Percentiles rank a stretch among this genome's conserved stretches.
phyloP scores from a whole-genome alignment of 1,140 invertebrate species.

The Drosophila chauvacae region DNA sequence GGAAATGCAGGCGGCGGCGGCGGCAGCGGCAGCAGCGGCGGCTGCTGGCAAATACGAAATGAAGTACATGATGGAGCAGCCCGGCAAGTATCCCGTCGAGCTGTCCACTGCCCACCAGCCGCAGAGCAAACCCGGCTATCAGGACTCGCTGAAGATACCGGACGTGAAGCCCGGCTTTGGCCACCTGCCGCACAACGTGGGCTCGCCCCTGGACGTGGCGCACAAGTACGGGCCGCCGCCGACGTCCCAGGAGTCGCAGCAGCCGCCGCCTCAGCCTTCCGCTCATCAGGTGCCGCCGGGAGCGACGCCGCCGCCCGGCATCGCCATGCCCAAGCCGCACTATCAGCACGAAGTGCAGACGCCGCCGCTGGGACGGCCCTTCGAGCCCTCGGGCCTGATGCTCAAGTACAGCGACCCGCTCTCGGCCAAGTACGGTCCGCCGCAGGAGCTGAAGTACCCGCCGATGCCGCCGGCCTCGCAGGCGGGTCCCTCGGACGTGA shows the following conservation, averaged over 20 bases:
- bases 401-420: constrained; percentile 83
- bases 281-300: constrained; percentile 69
- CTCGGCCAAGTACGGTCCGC: constrained; percentile 71
- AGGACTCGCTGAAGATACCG: constrained; percentile 76
- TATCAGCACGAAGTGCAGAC: constrained; percentile 82
- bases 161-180: constrained; percentile 76
- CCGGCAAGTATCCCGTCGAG: constrained; percentile 74
- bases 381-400: constrained; percentile 78
- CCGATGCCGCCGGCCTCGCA: constrained; percentile 71
- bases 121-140: constrained; percentile 59
- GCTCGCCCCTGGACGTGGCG: constrained; percentile 38
- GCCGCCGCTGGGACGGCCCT: constrained; percentile 74
- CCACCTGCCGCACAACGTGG: constrained; percentile 66
- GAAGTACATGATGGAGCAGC: constrained; percentile 81
- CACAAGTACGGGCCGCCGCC: constrained; percentile 60
- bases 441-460: constrained; percentile 83
- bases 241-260: constrained; percentile 41
- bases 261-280: constrained; percentile 44
- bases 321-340: constrained; percentile 82
- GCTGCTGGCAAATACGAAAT: constrained; percentile 81
- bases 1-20: constrained; percentile 77
- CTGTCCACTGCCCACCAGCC: constrained; percentile 44
- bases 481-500: constrained; percentile 48
- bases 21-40: constrained; percentile 44
- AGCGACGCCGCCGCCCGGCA: constrained; percentile 71